A percentile compares a stretch with the other conserved stretches of the same genome.
Conservation (phyloP, 64 coral and sea anemone species). For the Orbicella faveolata region DNA sequence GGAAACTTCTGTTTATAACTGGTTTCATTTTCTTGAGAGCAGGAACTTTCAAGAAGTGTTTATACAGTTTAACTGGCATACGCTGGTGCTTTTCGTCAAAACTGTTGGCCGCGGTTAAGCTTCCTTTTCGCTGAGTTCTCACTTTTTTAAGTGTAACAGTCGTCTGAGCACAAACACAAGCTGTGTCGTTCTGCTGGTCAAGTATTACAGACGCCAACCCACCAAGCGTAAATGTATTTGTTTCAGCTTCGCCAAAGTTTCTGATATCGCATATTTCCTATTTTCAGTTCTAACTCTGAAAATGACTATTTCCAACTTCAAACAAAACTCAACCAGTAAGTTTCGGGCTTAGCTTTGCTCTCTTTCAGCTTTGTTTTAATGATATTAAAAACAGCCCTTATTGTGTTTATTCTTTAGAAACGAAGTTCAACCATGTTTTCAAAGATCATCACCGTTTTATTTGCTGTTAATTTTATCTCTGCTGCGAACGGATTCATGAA, state of each 20-base stretch:
- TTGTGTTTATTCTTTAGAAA: too few species aligned
- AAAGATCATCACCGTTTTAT: too few species aligned
- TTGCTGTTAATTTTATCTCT: too few species aligned
- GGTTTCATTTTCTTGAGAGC: neutral
- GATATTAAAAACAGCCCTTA: too few species aligned
- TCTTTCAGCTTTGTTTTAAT: too few species aligned
- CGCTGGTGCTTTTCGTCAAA: neutral
- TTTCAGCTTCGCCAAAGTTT: slow-evolving; percentile 1
- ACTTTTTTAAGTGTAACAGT: slow-evolving; percentile 4
- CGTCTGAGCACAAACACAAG: slow-evolving; percentile 7
- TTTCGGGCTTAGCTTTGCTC: too few species aligned
- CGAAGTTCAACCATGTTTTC: too few species aligned
- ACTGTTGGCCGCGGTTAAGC: slow-evolving; percentile 1
- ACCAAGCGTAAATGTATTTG: neutral
- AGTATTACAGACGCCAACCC: slow-evolving; percentile 4
- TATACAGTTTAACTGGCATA: neutral
- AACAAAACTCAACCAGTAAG: too few species aligned
- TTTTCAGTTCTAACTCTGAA: neutral
- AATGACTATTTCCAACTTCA: neutral
- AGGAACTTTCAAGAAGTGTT: neutral
- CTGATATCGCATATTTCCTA: neutral
- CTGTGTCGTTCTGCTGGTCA: slow-evolving; percentile 18
- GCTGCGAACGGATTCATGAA: too few species aligned
- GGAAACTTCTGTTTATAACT: slow-evolving; percentile 28
- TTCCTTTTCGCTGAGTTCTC: neutral